phyloP scores from a whole-genome alignment of 2,797 vertebrate genomes.

The Bradypodion ventrale region DNA sequence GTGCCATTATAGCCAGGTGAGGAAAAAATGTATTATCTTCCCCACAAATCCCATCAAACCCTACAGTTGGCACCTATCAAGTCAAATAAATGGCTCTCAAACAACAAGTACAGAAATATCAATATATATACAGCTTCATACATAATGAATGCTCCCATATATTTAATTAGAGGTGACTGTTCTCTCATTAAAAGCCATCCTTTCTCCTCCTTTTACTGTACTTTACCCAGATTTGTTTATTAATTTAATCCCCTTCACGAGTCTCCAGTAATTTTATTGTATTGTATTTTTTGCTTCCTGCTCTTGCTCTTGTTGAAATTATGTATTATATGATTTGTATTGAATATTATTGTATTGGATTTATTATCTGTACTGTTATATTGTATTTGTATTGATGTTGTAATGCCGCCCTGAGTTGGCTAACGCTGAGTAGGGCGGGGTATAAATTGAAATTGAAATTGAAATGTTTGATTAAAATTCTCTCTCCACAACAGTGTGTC shows the following conservation, averaged over 20 bases:
- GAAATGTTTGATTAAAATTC: background rate
- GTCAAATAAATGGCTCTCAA: background rate
- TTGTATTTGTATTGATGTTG: too few species aligned
- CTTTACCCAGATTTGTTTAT: background rate
- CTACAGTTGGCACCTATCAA: background rate
- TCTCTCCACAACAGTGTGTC: background rate
- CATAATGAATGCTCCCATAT: background rate
- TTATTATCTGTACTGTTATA: too few species aligned
- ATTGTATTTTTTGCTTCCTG: too few species aligned
- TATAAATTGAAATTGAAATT: too few species aligned
- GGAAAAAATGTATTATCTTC: background rate
- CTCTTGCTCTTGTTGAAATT: too few species aligned
- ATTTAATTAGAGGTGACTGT: background rate
- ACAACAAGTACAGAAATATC: background rate
- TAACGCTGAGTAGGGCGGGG: too few species aligned
- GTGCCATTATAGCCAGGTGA: background rate
- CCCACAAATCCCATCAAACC: background rate
- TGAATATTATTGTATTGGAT: too few species aligned
- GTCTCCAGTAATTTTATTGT: background rate
- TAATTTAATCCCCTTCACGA: background rate
- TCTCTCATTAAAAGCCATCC: background rate
- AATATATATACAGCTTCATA: background rate
- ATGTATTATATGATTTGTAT: too few species aligned
- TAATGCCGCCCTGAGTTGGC: too few species aligned
- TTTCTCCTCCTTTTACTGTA: background rate